These are phyloP conservation scores for Nasalis larvatus DNA, from an alignment of 2,113 vertebrate genomes.

Conservation along the genomic window DNA sequence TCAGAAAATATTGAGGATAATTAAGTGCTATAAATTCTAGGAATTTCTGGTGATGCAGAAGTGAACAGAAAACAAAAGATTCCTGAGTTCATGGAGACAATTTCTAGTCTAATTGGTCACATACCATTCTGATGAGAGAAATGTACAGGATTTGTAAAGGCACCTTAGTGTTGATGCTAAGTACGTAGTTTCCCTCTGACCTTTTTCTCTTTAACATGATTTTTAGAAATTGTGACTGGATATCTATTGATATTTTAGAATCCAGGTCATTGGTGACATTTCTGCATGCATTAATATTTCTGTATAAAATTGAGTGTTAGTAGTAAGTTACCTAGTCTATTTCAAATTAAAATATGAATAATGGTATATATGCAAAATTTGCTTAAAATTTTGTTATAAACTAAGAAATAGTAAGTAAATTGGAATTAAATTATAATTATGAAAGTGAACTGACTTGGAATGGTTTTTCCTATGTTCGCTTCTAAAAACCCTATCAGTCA, in stretches of 20 bases:
- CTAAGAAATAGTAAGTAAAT: conserved; percentile 58
- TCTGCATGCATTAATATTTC: not conserved
- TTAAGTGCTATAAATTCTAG: not conserved
- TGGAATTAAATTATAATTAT: conserved; percentile 61
- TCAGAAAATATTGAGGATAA: not conserved
- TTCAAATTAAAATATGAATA: conserved; percentile 55
- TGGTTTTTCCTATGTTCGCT: conserved; percentile 46
- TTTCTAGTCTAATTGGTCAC: not conserved
- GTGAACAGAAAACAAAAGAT: not conserved
- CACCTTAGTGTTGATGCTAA: not conserved
- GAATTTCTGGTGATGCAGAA: not conserved
- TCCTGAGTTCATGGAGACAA: not conserved
- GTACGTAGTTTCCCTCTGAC: not conserved
- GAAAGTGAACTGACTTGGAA: conserved; percentile 62
- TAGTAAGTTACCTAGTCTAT: conserved; percentile 41
- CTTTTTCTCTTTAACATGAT: not conserved
- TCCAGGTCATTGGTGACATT: conserved; percentile 10
- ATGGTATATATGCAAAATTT: not conserved
- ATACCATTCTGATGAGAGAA: not conserved
- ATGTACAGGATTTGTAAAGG: not conserved
- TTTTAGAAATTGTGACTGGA: not conserved
- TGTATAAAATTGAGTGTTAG: not conserved
- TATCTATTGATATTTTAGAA: not conserved
- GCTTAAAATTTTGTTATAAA: conserved; percentile 56
- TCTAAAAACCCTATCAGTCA: conserved; percentile 66